A percentile compares a stretch with the other conserved stretches of the same genome.
phyloP scores from a whole-genome alignment of 2,888 invertebrate genomes.

The Eristalinus sepulchralis region DNA sequence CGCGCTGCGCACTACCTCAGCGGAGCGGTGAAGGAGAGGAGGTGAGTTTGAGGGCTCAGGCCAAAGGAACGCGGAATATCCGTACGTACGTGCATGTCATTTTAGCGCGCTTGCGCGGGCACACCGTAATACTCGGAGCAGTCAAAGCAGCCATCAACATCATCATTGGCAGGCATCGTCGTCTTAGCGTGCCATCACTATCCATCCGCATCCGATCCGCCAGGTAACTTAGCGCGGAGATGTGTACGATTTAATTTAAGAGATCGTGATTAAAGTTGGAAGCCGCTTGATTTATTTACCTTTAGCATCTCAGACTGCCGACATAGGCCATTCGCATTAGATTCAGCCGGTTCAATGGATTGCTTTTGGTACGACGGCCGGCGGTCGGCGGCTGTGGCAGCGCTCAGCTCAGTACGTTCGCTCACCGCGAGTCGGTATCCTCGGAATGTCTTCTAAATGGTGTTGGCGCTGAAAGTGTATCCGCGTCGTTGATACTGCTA shows the following conservation, averaged over 20 bases:
- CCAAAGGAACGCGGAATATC: conserved; percentile 7
- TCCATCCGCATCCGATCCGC: conserved; percentile 68
- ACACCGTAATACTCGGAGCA: conserved; percentile 66
- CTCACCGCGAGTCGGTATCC: conserved; percentile 34
- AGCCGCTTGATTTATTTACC: conserved; percentile 73
- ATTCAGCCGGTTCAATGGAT: conserved; percentile 63
- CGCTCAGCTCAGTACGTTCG: background rate
- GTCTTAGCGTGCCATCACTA: conserved; percentile 57
- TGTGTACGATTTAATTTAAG: conserved; percentile 72
- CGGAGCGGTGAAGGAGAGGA: background rate
- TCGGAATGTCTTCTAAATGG: conserved; percentile 68
- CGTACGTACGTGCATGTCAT: conserved; percentile 65
- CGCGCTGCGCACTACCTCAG: background rate
- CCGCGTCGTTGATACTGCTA: conserved; percentile 62
- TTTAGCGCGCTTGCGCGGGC: conserved; percentile 60
- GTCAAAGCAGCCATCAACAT: conserved; percentile 72
- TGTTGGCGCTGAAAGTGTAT: conserved; percentile 71
- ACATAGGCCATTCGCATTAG: conserved; percentile 72
- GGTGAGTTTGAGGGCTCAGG: background rate
- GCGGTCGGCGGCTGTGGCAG: background rate
- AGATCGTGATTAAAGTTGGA: conserved; percentile 73
- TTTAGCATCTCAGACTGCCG: conserved; percentile 62
- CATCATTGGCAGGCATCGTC: conserved; percentile 70
- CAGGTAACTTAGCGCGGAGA: conserved; percentile 69
- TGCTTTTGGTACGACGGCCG: conserved; percentile 9